These are phyloP conservation scores for Grantiella picta DNA, from an alignment of 2,113 vertebrate species.

Conservation along the genomic window DNA sequence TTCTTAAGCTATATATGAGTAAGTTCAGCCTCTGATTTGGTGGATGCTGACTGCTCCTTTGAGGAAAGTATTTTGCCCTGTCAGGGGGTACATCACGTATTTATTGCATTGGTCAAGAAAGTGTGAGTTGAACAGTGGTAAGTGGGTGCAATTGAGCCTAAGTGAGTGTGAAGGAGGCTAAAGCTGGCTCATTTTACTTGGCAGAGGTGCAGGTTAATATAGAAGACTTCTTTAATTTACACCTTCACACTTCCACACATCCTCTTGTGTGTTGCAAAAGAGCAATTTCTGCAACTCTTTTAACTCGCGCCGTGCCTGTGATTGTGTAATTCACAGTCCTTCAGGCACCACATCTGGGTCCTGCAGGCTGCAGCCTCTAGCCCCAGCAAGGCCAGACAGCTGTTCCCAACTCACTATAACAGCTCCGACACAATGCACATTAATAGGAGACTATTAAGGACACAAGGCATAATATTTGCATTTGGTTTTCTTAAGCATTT, in stretches of 20 bases:
- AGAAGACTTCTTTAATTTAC: slow-evolving; percentile 31
- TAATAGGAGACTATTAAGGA: background rate
- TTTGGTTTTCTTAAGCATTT: background rate
- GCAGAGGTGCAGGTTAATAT: background rate
- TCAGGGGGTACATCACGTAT: background rate
- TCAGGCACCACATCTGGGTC: background rate
- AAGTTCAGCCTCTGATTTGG: background rate
- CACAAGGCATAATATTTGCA: background rate
- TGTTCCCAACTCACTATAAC: background rate
- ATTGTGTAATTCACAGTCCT: background rate
- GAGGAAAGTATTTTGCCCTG: background rate
- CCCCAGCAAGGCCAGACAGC: background rate
- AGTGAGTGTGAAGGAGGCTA: background rate
- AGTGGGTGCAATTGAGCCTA: background rate
- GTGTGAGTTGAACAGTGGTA: background rate
- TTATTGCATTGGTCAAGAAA: background rate
- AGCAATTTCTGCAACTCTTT: slow-evolving; percentile 8
- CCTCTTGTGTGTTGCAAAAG: background rate
- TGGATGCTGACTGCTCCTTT: background rate
- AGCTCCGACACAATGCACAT: background rate
- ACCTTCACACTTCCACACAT: slow-evolving; percentile 2
- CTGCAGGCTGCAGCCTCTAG: background rate
- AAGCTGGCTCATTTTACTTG: background rate
- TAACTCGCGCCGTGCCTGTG: background rate
- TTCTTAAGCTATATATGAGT: background rate